These are phyloP conservation scores for Tetropium fuscum DNA, from an alignment of 2,888 invertebrate species.

Conservation along the genomic window DNA sequence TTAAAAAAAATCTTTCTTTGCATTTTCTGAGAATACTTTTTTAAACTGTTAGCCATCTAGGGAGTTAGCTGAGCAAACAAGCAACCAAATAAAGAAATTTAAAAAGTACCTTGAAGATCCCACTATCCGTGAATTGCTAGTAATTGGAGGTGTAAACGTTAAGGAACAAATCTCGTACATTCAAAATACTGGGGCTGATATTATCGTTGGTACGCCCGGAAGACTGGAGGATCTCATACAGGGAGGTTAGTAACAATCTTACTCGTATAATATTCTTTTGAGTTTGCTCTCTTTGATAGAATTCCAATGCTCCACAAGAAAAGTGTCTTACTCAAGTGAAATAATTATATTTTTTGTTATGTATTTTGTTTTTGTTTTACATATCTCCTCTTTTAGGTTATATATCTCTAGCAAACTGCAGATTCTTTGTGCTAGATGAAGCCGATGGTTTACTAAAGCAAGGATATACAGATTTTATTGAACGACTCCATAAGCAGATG, in stretches of 20 bases:
- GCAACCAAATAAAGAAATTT: slow-evolving; percentile 90
- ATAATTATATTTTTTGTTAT: too few species aligned
- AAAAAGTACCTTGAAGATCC: slow-evolving; percentile 88
- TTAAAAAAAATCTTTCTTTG: too few species aligned
- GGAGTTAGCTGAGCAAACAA: slow-evolving; percentile 97
- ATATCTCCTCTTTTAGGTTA: slow-evolving; percentile 69
- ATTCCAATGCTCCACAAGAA: too few species aligned
- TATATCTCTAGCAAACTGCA: slow-evolving; percentile 84
- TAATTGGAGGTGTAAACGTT: slow-evolving; percentile 92
- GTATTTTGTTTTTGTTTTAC: slow-evolving; percentile 1
- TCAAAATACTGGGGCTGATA: slow-evolving; percentile 86
- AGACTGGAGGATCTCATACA: slow-evolving; percentile 94
- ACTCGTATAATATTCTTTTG: too few species aligned
- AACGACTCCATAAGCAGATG: slow-evolving; percentile 90
- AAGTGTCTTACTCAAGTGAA: too few species aligned
- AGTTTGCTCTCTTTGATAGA: too few species aligned
- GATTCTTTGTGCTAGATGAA: slow-evolving; percentile 98
- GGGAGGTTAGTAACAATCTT: slow-evolving; percentile 68
- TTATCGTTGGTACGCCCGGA: slow-evolving; percentile 98
- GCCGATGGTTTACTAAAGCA: slow-evolving; percentile 94
- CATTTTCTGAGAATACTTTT: too few species aligned
- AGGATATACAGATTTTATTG: slow-evolving; percentile 89
- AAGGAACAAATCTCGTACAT: slow-evolving; percentile 90
- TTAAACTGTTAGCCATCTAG: slow-evolving; percentile 79
- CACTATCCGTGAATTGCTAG: slow-evolving; percentile 79